phyloP scores from a whole-genome alignment of 2,888 invertebrate genomes.

The Erebia ligea region DNA sequence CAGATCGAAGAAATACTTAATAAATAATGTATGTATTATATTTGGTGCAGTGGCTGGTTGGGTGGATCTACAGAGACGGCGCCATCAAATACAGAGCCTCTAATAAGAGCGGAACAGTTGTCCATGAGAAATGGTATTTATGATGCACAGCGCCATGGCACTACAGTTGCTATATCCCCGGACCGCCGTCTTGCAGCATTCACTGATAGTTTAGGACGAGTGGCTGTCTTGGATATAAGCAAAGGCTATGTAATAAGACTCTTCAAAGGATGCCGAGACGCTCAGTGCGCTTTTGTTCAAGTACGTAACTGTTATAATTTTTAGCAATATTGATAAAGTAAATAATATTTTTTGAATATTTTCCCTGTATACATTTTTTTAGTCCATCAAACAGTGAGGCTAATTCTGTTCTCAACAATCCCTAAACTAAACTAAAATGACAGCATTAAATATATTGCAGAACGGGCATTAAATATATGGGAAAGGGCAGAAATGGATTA shows the following conservation, averaged over 20 bases:
- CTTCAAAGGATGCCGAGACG: constrained; percentile 98
- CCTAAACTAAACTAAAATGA: no score
- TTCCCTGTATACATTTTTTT: background rate
- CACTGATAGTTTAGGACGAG: constrained; percentile 93
- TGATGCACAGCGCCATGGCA: constrained; percentile 90
- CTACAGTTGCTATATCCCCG: constrained; percentile 88
- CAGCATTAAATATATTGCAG: no score
- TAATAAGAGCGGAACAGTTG: constrained; percentile 88
- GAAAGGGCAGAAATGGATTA: no score
- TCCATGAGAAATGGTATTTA: constrained; percentile 91
- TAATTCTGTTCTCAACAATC: no score
- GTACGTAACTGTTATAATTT: constrained; percentile 62
- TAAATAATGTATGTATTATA: background rate
- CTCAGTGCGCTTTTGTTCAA: constrained; percentile 96
- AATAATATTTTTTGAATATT: background rate
- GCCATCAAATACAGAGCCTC: constrained; percentile 63
- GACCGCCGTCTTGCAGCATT: constrained; percentile 91
- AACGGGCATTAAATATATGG: no score
- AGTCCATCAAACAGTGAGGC: background rate
- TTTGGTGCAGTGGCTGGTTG: constrained; percentile 70
- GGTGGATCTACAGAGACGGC: constrained; percentile 61
- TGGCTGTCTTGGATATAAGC: constrained; percentile 92
- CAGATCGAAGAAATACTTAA: no score
- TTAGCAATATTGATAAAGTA: background rate
- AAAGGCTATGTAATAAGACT: constrained; percentile 91